Evolutionary conservation across 1,140 invertebrate genomes (phyloP).

Genomic region (Acromyrmex heyeri): DNA sequence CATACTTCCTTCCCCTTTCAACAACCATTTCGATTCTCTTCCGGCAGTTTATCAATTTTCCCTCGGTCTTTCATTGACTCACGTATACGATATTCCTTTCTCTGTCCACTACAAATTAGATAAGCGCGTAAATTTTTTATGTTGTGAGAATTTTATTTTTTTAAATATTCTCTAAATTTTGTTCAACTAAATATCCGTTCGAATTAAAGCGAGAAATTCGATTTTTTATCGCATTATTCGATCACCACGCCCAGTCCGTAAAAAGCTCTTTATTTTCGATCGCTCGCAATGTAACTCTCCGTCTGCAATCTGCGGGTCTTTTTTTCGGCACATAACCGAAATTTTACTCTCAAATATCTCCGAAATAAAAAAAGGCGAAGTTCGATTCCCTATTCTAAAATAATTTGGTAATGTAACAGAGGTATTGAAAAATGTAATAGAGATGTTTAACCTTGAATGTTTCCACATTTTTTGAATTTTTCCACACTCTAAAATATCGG

Average conservation of each 20-base stretch:
- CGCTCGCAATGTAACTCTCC: constrained; percentile 17
- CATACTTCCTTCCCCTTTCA: constrained; percentile 38
- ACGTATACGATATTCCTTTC: background rate
- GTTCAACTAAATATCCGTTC: background rate
- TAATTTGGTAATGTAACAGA: too few relatives aligned
- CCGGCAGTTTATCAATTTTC: constrained; percentile 62
- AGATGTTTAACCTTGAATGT: too few relatives aligned
- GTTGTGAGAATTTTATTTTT: background rate
- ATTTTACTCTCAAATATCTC: too few relatives aligned
- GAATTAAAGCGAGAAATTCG: background rate
- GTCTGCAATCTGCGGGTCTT: too few relatives aligned
- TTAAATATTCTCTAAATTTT: background rate
- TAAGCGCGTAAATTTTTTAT: background rate
- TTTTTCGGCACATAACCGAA: too few relatives aligned
- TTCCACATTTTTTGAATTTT: too few relatives aligned
- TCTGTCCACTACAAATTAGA: constrained; percentile 1
- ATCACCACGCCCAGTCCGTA: background rate
- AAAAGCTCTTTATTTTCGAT: constrained; percentile 16
- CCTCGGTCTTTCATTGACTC: constrained; percentile 21
- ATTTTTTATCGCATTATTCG: constrained; percentile 26
- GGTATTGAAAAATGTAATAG: too few relatives aligned
- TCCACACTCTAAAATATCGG: too few relatives aligned
- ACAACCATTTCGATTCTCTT: constrained; percentile 41
- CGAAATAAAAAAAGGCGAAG: too few relatives aligned
- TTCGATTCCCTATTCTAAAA: too few relatives aligned